Conservation (phyloP, 2,113 vertebrate genomes). For the Excalfactoria chinensis region DNA sequence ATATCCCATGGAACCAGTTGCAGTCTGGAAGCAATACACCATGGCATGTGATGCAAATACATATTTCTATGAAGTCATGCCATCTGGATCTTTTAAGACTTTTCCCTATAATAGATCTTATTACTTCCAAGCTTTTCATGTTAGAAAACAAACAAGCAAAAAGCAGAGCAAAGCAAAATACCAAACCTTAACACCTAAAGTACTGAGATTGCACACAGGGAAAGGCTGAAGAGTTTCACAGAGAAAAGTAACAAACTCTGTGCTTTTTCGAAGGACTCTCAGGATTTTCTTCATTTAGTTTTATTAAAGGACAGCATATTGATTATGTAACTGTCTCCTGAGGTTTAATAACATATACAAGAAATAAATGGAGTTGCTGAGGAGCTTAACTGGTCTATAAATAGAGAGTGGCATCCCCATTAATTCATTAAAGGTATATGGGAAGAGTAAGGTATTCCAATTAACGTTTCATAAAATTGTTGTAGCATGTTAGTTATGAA, state of each 20-base stretch:
- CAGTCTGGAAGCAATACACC: background rate
- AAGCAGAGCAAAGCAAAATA: background rate
- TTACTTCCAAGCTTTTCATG: background rate
- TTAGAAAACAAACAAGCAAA: background rate
- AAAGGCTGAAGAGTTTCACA: background rate
- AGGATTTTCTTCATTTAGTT: conserved; percentile 68
- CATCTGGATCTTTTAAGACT: background rate
- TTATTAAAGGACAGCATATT: conserved; percentile 69
- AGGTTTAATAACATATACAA: conserved; percentile 71
- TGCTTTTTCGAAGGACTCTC: background rate
- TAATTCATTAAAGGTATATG: conserved; percentile 75
- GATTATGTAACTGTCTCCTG: conserved; percentile 72
- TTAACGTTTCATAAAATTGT: conserved; percentile 75
- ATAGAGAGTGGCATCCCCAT: conserved; percentile 75
- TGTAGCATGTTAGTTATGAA: conserved; percentile 71
- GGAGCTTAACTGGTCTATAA: conserved; percentile 68
- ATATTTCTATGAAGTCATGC: conserved; percentile 30
- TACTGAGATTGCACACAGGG: background rate
- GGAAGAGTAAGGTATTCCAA: conserved; percentile 69
- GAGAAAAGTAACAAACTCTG: background rate
- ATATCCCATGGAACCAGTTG: background rate
- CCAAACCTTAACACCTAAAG: background rate
- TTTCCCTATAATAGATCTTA: background rate
- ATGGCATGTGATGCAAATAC: background rate
- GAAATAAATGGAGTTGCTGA: conserved; percentile 67